Conservation (phyloP, 2,888 invertebrate genomes). For the Dicyrtoma fusca region DNA sequence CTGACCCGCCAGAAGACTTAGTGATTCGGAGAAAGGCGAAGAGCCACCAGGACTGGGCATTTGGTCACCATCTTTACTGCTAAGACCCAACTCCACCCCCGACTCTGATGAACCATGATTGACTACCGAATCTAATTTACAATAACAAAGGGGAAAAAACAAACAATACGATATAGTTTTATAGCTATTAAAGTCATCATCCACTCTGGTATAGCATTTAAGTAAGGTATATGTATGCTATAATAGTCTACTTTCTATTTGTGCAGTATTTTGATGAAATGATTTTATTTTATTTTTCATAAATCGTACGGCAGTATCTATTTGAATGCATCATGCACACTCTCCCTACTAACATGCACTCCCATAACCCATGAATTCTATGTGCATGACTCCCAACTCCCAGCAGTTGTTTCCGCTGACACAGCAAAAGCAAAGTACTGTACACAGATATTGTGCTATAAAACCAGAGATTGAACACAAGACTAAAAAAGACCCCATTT, state of each 20-base stretch:
- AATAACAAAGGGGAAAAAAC: slow-evolving; percentile 34
- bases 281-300: not conserved
- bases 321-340: too few relatives aligned
- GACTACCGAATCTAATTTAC: slow-evolving; percentile 55
- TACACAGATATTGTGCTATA: too few relatives aligned
- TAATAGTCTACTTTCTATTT: too few relatives aligned
- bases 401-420: slow-evolving; percentile 30
- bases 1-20: slow-evolving; percentile 40
- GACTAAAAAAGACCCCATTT: slow-evolving; percentile 16
- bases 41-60: slow-evolving; percentile 55
- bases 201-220: too few relatives aligned
- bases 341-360: not conserved
- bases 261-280: too few relatives aligned
- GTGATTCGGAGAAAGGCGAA: slow-evolving; percentile 57
- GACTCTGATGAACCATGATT: slow-evolving; percentile 55
- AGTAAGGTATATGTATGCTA: not conserved
- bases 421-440: slow-evolving; percentile 2
- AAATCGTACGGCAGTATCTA: too few relatives aligned
- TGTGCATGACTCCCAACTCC: not conserved
- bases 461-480: not conserved
- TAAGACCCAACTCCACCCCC: slow-evolving; percentile 50
- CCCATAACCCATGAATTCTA: too few relatives aligned
- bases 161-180: slow-evolving; percentile 3
- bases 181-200: too few relatives aligned
- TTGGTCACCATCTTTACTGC: slow-evolving; percentile 48